Base-by-base conservation (phyloP, 2,113 vertebrate species). In the Zosterops borbonicus region DNA sequence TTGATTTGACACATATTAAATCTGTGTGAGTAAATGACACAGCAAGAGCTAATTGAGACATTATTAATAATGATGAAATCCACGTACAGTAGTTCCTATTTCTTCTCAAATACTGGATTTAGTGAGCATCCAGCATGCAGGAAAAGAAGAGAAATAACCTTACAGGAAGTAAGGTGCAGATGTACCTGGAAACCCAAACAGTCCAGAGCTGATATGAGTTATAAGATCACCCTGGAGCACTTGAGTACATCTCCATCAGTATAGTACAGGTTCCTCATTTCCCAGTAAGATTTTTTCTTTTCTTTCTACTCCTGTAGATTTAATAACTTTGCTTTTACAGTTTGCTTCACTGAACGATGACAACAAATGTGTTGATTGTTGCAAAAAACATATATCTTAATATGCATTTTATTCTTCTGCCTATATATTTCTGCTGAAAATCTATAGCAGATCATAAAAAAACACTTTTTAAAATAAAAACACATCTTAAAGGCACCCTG, bases 401-500 rank as follows among this genome's bases (percentile, higher is more conserved):
- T 81, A 93, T 49, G 46, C 39, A 33, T 92, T 89, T 94, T 94
- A 69, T 77, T 68, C 44, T 93, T 95, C 81, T 70, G 69, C 60
- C 24, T 75, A 75, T 47, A 22, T 68, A 58, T 84, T 87, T 53
- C 52, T 92, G n/a, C 46, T 77, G 29, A 91, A 95, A 95, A 95
- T 82, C 58, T 5, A 1, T 64, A 89, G 73, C 52, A 85, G 69
- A 89, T 89, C 68, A 46, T 75, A 64, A 91, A 80, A 69, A 69
- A 88, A 53, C 42, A 42, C 27, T 75, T 77, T 90, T 94, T 77
- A 93, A 89, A 95, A 95, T 82, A 94, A 94, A 89, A 88, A 31
- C 75, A 82, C 59, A 87, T 90, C 83, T 97, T 78, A 79, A 87
- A 87, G 86, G 74, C 69, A 94, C 83, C 88, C 86, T 76, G 50